Conservation (phyloP, 2,113 vertebrate genomes). For the Pycnonotus jocosus region DNA sequence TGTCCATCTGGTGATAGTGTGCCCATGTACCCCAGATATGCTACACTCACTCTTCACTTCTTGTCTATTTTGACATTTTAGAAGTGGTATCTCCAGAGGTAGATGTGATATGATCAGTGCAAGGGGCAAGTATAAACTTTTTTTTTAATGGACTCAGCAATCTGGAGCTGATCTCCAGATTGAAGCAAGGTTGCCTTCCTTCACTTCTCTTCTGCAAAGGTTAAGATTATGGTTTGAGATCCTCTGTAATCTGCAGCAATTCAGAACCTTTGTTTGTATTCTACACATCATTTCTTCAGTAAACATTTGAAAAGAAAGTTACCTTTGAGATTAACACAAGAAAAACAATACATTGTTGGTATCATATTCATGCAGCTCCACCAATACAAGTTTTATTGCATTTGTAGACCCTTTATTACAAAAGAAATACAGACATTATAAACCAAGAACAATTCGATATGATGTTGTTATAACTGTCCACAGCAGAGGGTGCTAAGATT, state of each 20-base stretch:
- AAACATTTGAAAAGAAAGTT: not conserved
- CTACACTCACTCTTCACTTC: not conserved
- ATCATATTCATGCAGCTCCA: not conserved
- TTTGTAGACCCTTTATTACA: not conserved
- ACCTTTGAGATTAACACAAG: not conserved
- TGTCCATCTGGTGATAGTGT: not conserved
- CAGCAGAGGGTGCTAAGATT: conserved; percentile 53
- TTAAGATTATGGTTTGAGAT: not conserved
- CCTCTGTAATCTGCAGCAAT: not conserved
- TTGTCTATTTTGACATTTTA: not conserved
- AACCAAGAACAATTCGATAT: not conserved
- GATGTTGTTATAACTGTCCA: conserved; percentile 22
- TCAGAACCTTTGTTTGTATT: not conserved
- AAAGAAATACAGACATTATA: not conserved
- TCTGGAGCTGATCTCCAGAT: not conserved
- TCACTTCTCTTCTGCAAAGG: not conserved
- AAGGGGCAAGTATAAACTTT: not conserved
- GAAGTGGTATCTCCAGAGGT: not conserved
- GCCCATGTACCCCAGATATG: not conserved
- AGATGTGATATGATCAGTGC: not conserved
- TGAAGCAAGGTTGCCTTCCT: not conserved
- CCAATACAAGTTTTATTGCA: not conserved
- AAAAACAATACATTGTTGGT: not conserved
- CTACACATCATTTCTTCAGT: not conserved
- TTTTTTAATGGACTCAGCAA: not conserved